Conservation (phyloP, 2,113 vertebrate genomes). For the Dasyornis broadbenti region DNA sequence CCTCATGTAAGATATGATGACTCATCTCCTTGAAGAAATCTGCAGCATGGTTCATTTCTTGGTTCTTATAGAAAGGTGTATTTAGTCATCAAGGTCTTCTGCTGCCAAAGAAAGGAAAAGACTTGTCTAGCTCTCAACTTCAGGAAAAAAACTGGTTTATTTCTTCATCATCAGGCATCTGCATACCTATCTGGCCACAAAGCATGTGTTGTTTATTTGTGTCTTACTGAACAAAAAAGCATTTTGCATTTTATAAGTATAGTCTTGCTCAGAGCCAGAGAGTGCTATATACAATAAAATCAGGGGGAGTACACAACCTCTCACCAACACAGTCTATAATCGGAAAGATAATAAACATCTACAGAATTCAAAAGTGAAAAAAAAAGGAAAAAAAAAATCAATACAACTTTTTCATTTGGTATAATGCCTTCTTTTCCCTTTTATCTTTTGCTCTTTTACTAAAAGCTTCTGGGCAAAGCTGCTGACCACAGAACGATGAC, state of each 20-base stretch:
- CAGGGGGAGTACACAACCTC: neutral
- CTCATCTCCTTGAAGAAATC: neutral
- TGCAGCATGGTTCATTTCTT: neutral
- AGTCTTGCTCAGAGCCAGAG: neutral
- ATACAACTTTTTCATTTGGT: neutral
- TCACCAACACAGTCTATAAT: neutral
- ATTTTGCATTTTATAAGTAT: neutral
- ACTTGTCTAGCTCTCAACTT: neutral
- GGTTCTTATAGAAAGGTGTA: neutral
- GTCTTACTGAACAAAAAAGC: neutral
- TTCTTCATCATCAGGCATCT: neutral
- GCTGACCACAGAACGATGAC: neutral
- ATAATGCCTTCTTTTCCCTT: neutral
- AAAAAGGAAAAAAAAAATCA: neutral
- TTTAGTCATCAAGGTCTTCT: neutral
- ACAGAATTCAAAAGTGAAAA: neutral
- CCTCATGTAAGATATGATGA: neutral
- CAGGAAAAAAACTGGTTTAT: neutral
- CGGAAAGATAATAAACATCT: neutral
- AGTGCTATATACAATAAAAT: neutral
- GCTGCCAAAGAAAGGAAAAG: neutral
- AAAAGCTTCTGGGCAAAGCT: neutral
- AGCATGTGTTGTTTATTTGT: neutral
- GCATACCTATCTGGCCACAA: neutral
- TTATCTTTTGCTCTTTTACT: neutral